Conservation (phyloP, 2,797 vertebrate genomes). For the Cyprinodon diabolis region DNA sequence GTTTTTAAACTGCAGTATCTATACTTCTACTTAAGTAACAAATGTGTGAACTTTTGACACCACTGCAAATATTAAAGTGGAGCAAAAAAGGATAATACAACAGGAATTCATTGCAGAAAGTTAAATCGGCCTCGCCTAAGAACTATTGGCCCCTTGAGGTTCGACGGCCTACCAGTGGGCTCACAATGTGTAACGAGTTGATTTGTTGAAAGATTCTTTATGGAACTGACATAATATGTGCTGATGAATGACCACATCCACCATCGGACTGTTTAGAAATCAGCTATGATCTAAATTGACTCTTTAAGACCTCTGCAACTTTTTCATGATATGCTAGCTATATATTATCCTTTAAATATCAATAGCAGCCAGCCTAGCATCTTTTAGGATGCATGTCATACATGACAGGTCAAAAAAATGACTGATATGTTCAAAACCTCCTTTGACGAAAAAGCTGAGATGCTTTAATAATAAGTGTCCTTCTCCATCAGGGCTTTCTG, state of each 20-base stretch:
- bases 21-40: no score
- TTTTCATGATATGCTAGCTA: conserved; percentile 6
- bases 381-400: conserved; percentile 9
- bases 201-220: background rate
- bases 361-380: conserved; percentile 6
- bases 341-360: conserved; percentile 20
- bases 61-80: conserved; percentile 37
- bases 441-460: conserved; percentile 5
- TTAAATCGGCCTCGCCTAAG: no score
- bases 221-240: conserved; percentile 7
- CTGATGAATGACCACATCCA: background rate
- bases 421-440: conserved; percentile 14
- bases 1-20: no score
- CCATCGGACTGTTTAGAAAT: background rate
- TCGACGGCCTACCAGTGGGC: no score
- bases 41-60: no score
- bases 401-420: conserved; percentile 18
- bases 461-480: conserved; percentile 9
- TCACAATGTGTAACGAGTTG: no score
- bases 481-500: conserved; percentile 88
- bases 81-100: conserved; percentile 58
- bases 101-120: no score
- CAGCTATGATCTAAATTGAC: background rate
- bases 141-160: no score
- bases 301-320: conserved; percentile 16